Evolutionary conservation across 2,113 vertebrate genomes (phyloP).

Genomic region (Synchiropus splendidus): DNA sequence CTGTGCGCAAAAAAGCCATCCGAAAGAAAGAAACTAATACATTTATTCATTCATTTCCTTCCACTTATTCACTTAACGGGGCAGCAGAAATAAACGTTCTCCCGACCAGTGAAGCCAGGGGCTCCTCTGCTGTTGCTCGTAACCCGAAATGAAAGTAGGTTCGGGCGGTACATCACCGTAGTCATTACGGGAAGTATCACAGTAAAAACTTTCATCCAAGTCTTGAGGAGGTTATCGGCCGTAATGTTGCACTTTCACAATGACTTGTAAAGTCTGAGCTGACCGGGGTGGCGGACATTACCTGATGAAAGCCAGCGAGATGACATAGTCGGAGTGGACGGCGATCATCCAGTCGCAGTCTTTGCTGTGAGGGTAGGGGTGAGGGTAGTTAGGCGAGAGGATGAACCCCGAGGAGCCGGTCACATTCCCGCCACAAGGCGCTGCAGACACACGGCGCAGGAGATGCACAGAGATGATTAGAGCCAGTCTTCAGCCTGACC

Average conservation of each 20-base stretch:
- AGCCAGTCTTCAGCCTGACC: constrained; percentile 1
- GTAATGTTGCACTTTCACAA: too few relatives aligned
- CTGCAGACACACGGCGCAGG: constrained; percentile 53
- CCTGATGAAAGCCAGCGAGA: constrained; percentile 97
- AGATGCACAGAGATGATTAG: constrained; percentile 1
- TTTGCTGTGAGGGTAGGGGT: constrained; percentile 96
- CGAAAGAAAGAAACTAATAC: too few relatives aligned
- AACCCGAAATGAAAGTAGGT: too few relatives aligned
- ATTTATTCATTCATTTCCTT: too few relatives aligned
- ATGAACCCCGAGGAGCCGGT: constrained; percentile 97
- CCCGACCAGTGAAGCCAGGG: too few relatives aligned
- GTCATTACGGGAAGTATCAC: neutral
- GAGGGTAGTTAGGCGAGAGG: constrained; percentile 94
- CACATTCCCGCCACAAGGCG: constrained; percentile 95
- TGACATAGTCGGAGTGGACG: constrained; percentile 91
- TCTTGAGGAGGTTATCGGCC: neutral
- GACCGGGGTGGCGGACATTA: constrained; percentile 52
- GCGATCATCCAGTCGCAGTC: constrained; percentile 95
- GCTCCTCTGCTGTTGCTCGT: too few relatives aligned
- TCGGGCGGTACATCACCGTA: too few relatives aligned
- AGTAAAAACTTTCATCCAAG: neutral
- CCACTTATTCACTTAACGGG: too few relatives aligned
- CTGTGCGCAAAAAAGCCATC: too few relatives aligned
- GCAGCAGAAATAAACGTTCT: too few relatives aligned
- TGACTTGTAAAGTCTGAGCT: too few relatives aligned